Base-by-base conservation (phyloP, 2,113 vertebrate species). In the Nycticorax nycticorax region DNA sequence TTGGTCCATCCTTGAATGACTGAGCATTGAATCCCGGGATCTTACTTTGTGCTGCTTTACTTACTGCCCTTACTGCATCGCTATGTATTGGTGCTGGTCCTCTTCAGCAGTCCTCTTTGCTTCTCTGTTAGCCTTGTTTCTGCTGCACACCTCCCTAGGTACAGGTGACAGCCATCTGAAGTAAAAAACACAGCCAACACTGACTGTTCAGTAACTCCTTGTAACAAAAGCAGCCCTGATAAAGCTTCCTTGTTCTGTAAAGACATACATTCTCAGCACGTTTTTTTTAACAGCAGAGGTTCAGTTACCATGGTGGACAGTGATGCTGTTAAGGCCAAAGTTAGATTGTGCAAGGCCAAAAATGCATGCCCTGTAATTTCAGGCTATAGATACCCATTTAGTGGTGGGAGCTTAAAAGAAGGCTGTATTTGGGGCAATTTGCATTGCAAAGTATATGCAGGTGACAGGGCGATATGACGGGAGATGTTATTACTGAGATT, bases 401-500 rank as follows among this genome's bases (percentile, higher is more conserved):
- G 55, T 50, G 24, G 26, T 33, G 27, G 43, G 48, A 68, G 27
- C 57, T 85, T 56, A 76, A 72, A 92, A 35, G 30, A 74, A 78
- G 33, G 35, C 56, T 45, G 52, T 16, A 12, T 57, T 67, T 55
- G 5, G 18, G 45, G 23, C 39, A 60, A 93, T 92, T 84, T 95
- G 69, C 73, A 86, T 91, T 95, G 85, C 85, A 89, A 90, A 89
- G 56, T 47, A 35, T 23, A 48, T 41, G 52, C 68, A 90, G 73
- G 78, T 92, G 64, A 71, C 67, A 78, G 56, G 57, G 72, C 82
- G 79, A 26, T 85, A 78, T 50, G 66, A 90, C 11, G 20, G 52
- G 69, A 81, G 85, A 89, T 53, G 35, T 68, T 88, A 89, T 91
- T 75, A 84, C 35, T 76, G 55, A 88, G 89, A 96, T 95, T 67